These are phyloP conservation scores for Betta splendens DNA, from an alignment of 2,797 vertebrate species.

Conservation along the genomic window DNA sequence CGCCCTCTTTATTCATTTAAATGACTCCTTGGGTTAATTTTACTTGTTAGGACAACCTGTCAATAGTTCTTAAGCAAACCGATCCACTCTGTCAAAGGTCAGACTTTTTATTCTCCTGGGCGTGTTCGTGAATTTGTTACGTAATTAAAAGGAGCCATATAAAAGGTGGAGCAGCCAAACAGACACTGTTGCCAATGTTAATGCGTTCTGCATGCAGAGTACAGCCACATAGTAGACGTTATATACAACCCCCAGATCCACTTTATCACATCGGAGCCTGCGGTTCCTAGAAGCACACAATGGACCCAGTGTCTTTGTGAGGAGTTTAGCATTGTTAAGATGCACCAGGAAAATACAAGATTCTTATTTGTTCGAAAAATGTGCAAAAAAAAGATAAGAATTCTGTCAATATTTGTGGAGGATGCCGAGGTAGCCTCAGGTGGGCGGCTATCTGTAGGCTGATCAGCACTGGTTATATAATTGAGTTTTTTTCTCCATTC, in stretches of 20 bases:
- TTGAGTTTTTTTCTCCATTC: constrained; percentile 63
- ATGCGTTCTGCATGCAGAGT: constrained; percentile 35
- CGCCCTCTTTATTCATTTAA: constrained; percentile 61
- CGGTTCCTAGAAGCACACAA: constrained; percentile 46
- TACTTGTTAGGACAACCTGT: constrained; percentile 70
- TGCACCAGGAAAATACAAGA: constrained; percentile 23
- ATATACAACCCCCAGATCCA: constrained; percentile 31
- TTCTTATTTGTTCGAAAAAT: constrained; percentile 60
- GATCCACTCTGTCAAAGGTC: constrained; percentile 74
- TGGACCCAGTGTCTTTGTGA: constrained; percentile 30
- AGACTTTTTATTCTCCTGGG: constrained; percentile 45
- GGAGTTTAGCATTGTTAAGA: constrained; percentile 18
- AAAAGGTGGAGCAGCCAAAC: neutral
- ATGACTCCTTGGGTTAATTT: constrained; percentile 64
- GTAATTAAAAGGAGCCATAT: constrained; percentile 4
- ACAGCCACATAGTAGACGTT: constrained; percentile 45
- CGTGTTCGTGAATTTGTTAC: constrained; percentile 72
- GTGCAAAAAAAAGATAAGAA: constrained; percentile 64
- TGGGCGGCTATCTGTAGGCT: constrained; percentile 78
- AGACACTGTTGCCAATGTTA: constrained; percentile 15
- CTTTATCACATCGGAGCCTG: constrained; percentile 37
- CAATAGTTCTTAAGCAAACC: constrained; percentile 72
- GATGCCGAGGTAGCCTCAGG: constrained; percentile 71
- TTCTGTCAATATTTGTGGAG: constrained; percentile 76
- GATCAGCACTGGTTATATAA: constrained; percentile 79